Evolutionary conservation across 2,113 vertebrate species (phyloP).

Genomic region (Tachysurus fulvidraco): DNA sequence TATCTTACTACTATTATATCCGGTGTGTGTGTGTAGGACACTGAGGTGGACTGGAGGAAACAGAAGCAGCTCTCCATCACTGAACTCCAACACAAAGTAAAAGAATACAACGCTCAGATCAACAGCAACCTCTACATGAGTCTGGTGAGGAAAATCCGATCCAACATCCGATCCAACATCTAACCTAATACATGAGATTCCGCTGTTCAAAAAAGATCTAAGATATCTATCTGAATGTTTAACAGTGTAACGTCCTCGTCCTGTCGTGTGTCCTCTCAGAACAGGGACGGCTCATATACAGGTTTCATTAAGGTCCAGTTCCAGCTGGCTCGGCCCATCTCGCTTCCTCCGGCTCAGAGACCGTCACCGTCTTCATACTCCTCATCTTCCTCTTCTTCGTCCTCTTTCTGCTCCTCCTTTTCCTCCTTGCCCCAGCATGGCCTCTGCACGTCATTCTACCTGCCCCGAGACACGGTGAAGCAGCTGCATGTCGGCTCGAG

Average conservation of each 20-base stretch:
- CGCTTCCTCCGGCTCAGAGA: conserved; percentile 80
- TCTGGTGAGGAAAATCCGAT: conserved; percentile 72
- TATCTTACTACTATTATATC: no score
- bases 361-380: conserved; percentile 47
- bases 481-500: conserved; percentile 90
- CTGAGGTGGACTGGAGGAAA: conserved; percentile 78
- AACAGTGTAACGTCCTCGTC: background rate
- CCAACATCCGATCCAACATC: background rate
- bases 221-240: background rate
- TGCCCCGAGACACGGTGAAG: conserved; percentile 90
- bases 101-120: conserved; percentile 92
- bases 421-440: conserved; percentile 62
- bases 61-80: conserved; percentile 76
- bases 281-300: conserved; percentile 89
- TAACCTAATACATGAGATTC: background rate
- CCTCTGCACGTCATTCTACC: conserved; percentile 92
- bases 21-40: conserved; percentile 75
- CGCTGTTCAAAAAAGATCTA: background rate
- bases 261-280: conserved; percentile 68
- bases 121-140: conserved; percentile 95
- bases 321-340: conserved; percentile 87
- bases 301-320: conserved; percentile 98
- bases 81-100: conserved; percentile 87
- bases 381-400: conserved; percentile 7
- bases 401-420: conserved; percentile 36